Percentiles rank a stretch among this genome's conserved stretches.
Evolutionary conservation across 1,140 invertebrate species (phyloP).

Genomic region (Ooceraea biroi): DNA sequence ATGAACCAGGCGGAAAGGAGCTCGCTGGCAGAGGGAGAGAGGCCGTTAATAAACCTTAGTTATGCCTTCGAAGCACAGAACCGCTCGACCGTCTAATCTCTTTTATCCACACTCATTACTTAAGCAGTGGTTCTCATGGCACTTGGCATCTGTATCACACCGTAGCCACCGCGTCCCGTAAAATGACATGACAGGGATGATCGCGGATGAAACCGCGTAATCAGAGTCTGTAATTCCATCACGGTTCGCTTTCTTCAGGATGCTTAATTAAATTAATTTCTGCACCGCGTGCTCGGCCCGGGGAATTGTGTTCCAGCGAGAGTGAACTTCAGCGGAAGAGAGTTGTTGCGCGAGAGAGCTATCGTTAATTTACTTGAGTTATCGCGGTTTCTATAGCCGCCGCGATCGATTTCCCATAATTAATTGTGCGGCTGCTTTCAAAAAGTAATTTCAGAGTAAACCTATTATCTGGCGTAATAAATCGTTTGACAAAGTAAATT

Average conservation of each 20-base stretch:
- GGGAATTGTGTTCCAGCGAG: slow-evolving; percentile 10
- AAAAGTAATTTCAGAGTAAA: slow-evolving; percentile 53
- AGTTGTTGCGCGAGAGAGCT: slow-evolving; percentile 40
- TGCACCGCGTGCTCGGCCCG: slow-evolving; percentile 26
- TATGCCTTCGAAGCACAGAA: slow-evolving; percentile 73
- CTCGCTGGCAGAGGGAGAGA: slow-evolving; percentile 30
- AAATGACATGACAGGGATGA: background rate
- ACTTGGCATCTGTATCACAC: background rate
- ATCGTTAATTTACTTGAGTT: slow-evolving; percentile 54
- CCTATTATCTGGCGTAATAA: slow-evolving; percentile 28
- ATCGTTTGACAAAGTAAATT: slow-evolving; percentile 53
- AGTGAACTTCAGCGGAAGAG: slow-evolving; percentile 7
- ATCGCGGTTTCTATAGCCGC: slow-evolving; percentile 25
- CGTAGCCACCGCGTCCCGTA: background rate
- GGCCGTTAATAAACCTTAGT: slow-evolving; percentile 80
- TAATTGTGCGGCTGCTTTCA: slow-evolving; percentile 48
- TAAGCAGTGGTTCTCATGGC: slow-evolving; percentile 75
- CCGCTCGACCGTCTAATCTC: slow-evolving; percentile 80
- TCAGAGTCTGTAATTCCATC: slow-evolving; percentile 21
- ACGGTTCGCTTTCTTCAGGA: slow-evolving; percentile 3
- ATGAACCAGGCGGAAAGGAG: slow-evolving; percentile 44
- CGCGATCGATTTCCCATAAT: slow-evolving; percentile 52
- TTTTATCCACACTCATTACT: slow-evolving; percentile 82
- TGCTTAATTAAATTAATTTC: slow-evolving; percentile 59
- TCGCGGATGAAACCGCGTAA: slow-evolving; percentile 1